A percentile compares a stretch with the other conserved stretches of the same genome.
Conservation (phyloP, 2,888 invertebrate species). For the Lissocephala sabroskyi region DNA sequence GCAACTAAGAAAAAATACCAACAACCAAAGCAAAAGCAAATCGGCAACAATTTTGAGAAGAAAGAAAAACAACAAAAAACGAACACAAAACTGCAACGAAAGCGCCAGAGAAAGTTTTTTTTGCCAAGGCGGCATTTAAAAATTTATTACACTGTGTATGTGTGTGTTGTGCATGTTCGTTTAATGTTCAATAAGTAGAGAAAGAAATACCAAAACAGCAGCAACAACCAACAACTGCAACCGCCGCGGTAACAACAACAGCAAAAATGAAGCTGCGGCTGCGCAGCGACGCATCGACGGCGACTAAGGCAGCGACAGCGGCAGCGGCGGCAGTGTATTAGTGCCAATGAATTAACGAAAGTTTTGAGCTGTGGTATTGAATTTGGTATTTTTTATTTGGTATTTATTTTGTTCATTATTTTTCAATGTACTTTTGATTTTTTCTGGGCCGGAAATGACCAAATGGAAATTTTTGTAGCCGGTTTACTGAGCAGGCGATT, state of each 20-base stretch:
- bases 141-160: constrained; percentile 37
- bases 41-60: too few relatives aligned
- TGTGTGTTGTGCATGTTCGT: too few relatives aligned
- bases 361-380: constrained; percentile 25
- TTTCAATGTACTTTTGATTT: not conserved
- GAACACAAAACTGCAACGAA: constrained; percentile 54
- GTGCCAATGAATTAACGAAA: constrained; percentile 55
- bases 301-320: too few relatives aligned
- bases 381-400: too few relatives aligned
- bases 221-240: constrained; percentile 4
- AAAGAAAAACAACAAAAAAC: not conserved
- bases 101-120: constrained; percentile 62
- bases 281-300: constrained; percentile 8
- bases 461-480: not conserved
- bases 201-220: not conserved
- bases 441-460: constrained; percentile 2
- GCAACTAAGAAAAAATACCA: constrained; percentile 1
- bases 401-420: too few relatives aligned
- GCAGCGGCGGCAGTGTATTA: constrained; percentile 34
- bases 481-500: not conserved
- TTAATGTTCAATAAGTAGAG: too few relatives aligned
- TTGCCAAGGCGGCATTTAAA: constrained; percentile 64
- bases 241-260: constrained; percentile 29
- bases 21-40: not conserved
- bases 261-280: constrained; percentile 49